Evolutionary conservation across 2,888 invertebrate genomes (phyloP), one percentile per base, ranked within the genome.

Genomic region (Schrankia costaestrigalis): DNA sequence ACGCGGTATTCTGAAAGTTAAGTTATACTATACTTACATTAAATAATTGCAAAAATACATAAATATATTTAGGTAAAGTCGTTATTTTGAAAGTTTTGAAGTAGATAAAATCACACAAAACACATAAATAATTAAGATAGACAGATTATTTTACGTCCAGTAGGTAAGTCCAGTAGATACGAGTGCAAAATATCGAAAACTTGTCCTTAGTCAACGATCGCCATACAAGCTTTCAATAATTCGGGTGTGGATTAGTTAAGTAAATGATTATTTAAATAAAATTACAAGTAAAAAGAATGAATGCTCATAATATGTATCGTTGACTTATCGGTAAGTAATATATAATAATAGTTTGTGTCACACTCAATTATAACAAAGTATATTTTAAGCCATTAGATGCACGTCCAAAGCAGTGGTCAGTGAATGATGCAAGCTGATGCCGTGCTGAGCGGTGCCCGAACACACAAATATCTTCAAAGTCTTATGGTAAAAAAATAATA

Each of bases 401-500:
- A 69, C 65, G 67, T 64, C 45, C 48, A 65, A 78, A 76, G 75
- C 78, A 47, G 63, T 71, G 68, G 48, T 63, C 48, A 60, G 69
- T 69, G 68, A 67, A 67, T 71, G 69, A 67, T 59, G 62, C 63
- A 71, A 72, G 73, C 76, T 56, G 59, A 68, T 68, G 64, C 56
- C 56, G 70, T 71, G 66, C 56, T 42, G 55, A 56, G 63, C 60
- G 51, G 59, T 71, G 61, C 56, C 59, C 51, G 31, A 47, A 38
- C 45, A 52, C 42, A 24, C 38, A 55, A 47, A 24, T 36, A 36
- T 42, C 34, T 32, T 54, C 37, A 21, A 21, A n/a, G n/a, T n/a
- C n/a, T n/a, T n/a, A n/a, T n/a, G n/a, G n/a, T n/a, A n/a, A n/a
- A n/a, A n/a, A n/a, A n/a, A n/a, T n/a, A n/a, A n/a, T n/a, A n/a